Evolutionary conservation across 64 coral and sea anemone genomes (phyloP), one percentile per base, ranked within the genome.

Genomic region (Stichodactyla mertensii): DNA sequence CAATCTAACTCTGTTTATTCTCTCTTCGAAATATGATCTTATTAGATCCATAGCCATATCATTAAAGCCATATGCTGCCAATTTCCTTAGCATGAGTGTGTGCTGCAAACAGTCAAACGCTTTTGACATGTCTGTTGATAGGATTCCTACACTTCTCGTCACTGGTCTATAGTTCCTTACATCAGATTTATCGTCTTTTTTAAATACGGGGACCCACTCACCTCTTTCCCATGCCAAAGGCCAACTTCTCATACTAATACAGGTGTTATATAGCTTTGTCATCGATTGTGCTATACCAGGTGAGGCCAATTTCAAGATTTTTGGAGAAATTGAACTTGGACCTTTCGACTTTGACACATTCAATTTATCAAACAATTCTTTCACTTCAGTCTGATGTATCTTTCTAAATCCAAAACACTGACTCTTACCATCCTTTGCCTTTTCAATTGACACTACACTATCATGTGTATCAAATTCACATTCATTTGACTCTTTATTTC

Each of bases 141-240:
- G 2, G 7, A 58, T 31, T 31, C 28, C 28, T 31, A 31, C 28
- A 31, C 28, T 31, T 31, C n/a, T n/a, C n/a, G 55, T 82, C 55
- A 82, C 51, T 55, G 80, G 80, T 82, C 80, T 82, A 10, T 82
- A 16, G 52, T 82, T 82, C 16, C 54, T 82, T 55, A 82, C 80
- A 82, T 82, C 19, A 79, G 80, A 82, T 55, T 82, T 82, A 31
- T 82, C 52, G 1, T 31, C 80, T 20, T 82, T 82, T 55, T 82
- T 82, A 82, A 27, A 31, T 31, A 31, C 28, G 28, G 28, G 28
- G 28, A 31, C 28, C 28, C 28, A 31, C 28, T 31, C 28, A 57
- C 82, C 82, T 24, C 82, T 57, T 84, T 84, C 59, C 82, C 82
- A 84, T 57, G 82, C 82, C 27, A n/a, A 24, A 22, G 82, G 82